phyloP scores from a whole-genome alignment of 2,888 invertebrate genomes.

The Chironomus tentans region DNA sequence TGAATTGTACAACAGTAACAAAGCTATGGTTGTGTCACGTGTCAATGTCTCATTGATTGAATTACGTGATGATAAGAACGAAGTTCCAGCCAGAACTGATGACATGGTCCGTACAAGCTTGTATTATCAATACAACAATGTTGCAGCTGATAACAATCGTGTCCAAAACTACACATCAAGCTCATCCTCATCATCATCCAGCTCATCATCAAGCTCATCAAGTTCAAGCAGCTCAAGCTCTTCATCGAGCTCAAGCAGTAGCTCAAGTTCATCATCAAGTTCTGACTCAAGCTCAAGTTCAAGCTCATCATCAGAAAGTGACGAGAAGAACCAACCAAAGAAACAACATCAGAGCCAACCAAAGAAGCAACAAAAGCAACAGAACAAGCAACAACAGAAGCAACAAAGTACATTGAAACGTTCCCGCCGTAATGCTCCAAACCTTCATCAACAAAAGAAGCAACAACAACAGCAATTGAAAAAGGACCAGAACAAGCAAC shows the following conservation, averaged over 20 bases:
- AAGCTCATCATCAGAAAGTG: not conserved
- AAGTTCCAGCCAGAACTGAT: not conserved
- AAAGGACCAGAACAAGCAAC: not conserved
- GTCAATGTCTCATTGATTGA: slow-evolving; percentile 47
- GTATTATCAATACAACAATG: slow-evolving; percentile 46
- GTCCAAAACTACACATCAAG: slow-evolving; percentile 28
- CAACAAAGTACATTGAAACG: too few species aligned
- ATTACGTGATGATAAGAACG: slow-evolving; percentile 35
- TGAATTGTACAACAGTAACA: slow-evolving; percentile 48
- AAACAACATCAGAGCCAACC: too few species aligned
- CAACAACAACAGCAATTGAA: too few species aligned
- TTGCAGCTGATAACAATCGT: slow-evolving; percentile 35
- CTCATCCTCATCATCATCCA: slow-evolving; percentile 24
- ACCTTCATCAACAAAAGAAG: too few species aligned
- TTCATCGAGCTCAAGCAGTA: slow-evolving; percentile 7
- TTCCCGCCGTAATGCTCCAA: too few species aligned
- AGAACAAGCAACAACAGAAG: too few species aligned
- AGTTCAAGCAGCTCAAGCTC: not conserved
- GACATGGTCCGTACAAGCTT: slow-evolving; percentile 38
- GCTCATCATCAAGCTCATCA: slow-evolving; percentile 27
- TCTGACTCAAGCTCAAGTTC: slow-evolving; percentile 1
- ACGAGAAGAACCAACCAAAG: too few species aligned
- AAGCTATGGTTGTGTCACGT: slow-evolving; percentile 53
- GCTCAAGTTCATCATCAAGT: slow-evolving; percentile 17
- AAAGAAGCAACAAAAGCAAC: too few species aligned